A percentile compares a stretch with the other conserved stretches of the same genome.
Conservation (phyloP, 2,113 vertebrate species). For the Pelecanoides urinatrix region DNA sequence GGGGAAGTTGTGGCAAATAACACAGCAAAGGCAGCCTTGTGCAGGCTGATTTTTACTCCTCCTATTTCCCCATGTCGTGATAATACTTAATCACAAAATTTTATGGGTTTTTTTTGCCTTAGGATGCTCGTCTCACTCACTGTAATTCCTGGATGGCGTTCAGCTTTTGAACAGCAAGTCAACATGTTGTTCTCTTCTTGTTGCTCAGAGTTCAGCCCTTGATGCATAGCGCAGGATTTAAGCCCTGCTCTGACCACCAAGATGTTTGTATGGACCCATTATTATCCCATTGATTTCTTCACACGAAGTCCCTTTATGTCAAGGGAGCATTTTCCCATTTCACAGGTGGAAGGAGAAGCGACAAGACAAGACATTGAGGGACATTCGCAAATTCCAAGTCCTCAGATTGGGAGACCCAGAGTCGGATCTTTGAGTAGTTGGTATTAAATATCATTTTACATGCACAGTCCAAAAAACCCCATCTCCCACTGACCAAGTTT, state of each 20-base stretch:
- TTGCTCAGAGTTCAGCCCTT: not conserved
- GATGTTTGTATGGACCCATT: not conserved
- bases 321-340: not conserved
- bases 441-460: not conserved
- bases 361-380: not conserved
- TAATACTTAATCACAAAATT: not conserved
- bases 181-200: not conserved
- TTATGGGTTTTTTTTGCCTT: rapidly evolving
- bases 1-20: not conserved
- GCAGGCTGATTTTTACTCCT: not conserved
- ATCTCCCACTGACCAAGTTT: not conserved
- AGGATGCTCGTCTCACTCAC: not conserved
- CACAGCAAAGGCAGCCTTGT: not conserved
- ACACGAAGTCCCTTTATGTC: rapidly evolving
- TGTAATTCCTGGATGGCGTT: not conserved
- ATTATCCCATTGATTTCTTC: not conserved
- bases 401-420: not conserved
- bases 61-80: rapidly evolving
- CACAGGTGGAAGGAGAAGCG: not conserved
- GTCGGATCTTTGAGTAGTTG: not conserved
- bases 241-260: not conserved
- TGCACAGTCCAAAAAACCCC: not conserved
- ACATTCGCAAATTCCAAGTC: not conserved
- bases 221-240: rapidly evolving
- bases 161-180: not conserved